Percentiles rank a stretch among this genome's conserved stretches.
These are phyloP conservation scores for Apoda limacodes DNA, from an alignment of 2,888 invertebrate species.

Conservation along the genomic window DNA sequence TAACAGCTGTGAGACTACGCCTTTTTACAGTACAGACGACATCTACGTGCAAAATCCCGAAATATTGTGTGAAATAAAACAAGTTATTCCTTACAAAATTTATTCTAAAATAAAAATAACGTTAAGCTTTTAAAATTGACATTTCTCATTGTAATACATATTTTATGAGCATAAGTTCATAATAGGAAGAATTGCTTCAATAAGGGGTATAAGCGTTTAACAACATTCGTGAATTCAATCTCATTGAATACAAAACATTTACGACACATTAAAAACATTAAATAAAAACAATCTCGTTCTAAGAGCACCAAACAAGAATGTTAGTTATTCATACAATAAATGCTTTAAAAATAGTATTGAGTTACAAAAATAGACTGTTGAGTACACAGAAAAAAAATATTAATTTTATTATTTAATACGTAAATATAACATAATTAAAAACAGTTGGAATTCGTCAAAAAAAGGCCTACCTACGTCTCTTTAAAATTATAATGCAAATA, in stretches of 20 bases:
- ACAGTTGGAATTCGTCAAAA: slow-evolving; percentile 42
- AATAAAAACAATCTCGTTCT: slow-evolving; percentile 11
- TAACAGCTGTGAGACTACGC: no score
- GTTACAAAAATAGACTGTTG: slow-evolving; percentile 22
- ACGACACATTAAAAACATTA: slow-evolving; percentile 26
- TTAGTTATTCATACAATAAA: no score
- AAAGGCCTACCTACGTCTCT: no score
- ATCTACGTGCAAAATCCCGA: no score
- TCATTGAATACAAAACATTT: no score
- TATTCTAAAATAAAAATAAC: slow-evolving; percentile 66
- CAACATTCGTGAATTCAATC: slow-evolving; percentile 35
- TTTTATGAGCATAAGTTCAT: slow-evolving; percentile 63
- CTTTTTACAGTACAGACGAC: no score
- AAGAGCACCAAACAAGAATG: slow-evolving; percentile 14
- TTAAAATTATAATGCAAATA: slow-evolving; percentile 41
- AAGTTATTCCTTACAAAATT: slow-evolving; percentile 49
- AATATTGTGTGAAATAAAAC: slow-evolving; percentile 14
- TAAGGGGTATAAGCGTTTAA: slow-evolving; percentile 27
- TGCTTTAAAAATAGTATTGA: no score
- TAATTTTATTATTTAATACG: no score
- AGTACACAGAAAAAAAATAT: no score
- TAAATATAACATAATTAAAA: no score
- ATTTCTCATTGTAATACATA: slow-evolving; percentile 52
- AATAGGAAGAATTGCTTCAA: slow-evolving; percentile 47
- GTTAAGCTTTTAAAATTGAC: slow-evolving; percentile 67